Evolutionary conservation across 2,888 invertebrate genomes (phyloP), one percentile per base, ranked within the genome.

Genomic region (Drosophila ustulata): DNA sequence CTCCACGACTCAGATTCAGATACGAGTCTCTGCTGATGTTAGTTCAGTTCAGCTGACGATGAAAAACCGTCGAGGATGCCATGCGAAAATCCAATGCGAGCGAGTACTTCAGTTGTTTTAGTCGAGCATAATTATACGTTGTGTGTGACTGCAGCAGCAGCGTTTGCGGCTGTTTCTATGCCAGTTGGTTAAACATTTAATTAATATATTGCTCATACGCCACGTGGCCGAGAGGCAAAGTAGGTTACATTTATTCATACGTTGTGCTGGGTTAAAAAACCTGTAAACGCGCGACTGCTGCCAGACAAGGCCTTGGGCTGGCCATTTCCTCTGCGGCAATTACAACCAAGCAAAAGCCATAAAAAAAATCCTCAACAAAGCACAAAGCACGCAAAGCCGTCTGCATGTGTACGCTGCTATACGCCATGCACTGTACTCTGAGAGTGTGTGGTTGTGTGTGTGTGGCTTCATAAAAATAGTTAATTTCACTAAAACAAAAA

Each of bases 181-280:
- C 25, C 41, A 56, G 52, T 56, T 67, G 5, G 68, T 70, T 76
- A 4, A 66, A 43, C 67, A 78, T 79, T 80, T 82, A 80, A 75
- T 80, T 85, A 77, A 77, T 77, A 70, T 62, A 80, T 75, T 77
- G 68, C 75, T 18, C 77, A 77, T 75, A 61, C 72, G 73, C 59
- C 66, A 66, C 58, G 71, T 73, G 71, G 61, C 51, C 26, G 23
- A 61, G 45, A 55, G 70, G 62, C 64, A 69, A 84, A 74, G 71
- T 82, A 71, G 82, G 80, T 77, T 87, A 57, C 23, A 72, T 45
- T 52, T 53, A 58, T 66, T 59, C 68, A 66, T 47, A 55, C 23
- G 26, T 25, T 62, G 39, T 66, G 69, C 61, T 66, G 64, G 79
- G 69, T 72, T 77, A 75, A 87, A 63, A 66, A 72, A 55, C 66